Base-by-base conservation (phyloP, 2,113 vertebrate species). In the Tragulus kanchil region DNA sequence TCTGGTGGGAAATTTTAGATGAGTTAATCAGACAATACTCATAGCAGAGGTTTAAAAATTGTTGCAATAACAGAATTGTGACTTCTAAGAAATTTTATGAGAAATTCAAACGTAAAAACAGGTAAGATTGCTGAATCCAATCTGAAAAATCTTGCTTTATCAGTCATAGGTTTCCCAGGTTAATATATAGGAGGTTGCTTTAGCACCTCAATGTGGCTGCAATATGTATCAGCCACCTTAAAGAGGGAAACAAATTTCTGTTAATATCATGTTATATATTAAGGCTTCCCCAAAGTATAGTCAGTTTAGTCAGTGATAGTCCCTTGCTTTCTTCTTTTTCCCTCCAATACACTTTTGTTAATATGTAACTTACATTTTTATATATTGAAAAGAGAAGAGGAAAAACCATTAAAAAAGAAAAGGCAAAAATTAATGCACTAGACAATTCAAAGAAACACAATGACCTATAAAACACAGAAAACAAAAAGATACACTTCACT, bases 1-100 rank as follows among this genome's bases (percentile, higher is more conserved):
- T 28, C 59, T n/a, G 50, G n/a, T 65, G 90, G 78, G 81, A 93
- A 90, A 69, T 73, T 94, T 93, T 59, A 94, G 75, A 95, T 91
- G 61, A 95, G 65, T 58, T 93, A 42, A 89, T 97, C 86, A 89
- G 67, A 73, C 75, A 71, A n/a, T 12, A 75, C 12, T 85, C 69
- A 50, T n/a, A 84, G 59, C n/a, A 87, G 56, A 87, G 23, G 48
- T 85, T 93, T 81, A 14, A 59, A 73, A 52, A 59, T 28, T 42
- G 31, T 61, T 50, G 3, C 48, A 88, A 69, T n/a, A 84, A 71
- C 28, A 88, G 45, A 87, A 91, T 64, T 61, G 36, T 73, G 79
- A 19, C 69, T 81, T 64, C 50, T 28, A 87, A 78, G 48, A 83
- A 21, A 82, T 84, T 73, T 90, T 42, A 54, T 62, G 36, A 96